A percentile compares a stretch with the other conserved stretches of the same genome.
phyloP scores from a whole-genome alignment of 2,797 vertebrate genomes.

The Leptodactylus fallax region DNA sequence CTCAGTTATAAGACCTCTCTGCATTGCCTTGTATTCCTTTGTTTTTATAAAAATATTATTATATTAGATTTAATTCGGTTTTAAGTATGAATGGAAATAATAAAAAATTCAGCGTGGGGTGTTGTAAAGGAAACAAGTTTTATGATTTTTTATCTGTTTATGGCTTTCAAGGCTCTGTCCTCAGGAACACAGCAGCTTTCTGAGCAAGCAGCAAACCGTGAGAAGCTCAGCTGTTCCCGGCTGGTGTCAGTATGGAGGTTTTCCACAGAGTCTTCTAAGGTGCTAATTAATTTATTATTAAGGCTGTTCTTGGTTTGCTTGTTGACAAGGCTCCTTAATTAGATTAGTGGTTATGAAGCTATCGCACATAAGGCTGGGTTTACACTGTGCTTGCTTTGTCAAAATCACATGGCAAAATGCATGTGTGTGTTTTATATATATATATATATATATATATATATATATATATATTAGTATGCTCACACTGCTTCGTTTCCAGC shows the following conservation, averaged over 20 bases:
- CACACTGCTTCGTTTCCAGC: too few species aligned
- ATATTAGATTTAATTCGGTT: too few species aligned
- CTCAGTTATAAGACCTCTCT: neutral
- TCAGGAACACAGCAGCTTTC: neutral
- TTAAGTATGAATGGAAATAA: too few species aligned
- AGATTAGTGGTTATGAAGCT: constrained; percentile 35
- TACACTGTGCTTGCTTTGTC: too few species aligned
- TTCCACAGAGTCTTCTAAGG: constrained; percentile 29
- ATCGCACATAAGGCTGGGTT: neutral
- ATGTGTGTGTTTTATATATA: too few species aligned
- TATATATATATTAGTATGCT: too few species aligned
- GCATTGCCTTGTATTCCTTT: neutral
- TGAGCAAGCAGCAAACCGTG: neutral
- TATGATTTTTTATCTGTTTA: too few species aligned
- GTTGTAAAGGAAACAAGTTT: too few species aligned
- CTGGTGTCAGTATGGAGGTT: constrained; percentile 15
- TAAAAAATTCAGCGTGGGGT: too few species aligned
- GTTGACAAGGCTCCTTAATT: constrained; percentile 50
- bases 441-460: too few species aligned
- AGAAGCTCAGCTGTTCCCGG: constrained; percentile 6
- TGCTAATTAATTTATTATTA: constrained; percentile 56
- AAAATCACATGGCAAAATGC: too few species aligned
- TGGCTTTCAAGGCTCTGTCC: neutral
- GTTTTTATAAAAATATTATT: too few species aligned
- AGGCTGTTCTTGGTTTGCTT: constrained; percentile 31